These are phyloP conservation scores for Bubo scandiacus DNA, from an alignment of 2,113 vertebrate species.

Conservation along the genomic window DNA sequence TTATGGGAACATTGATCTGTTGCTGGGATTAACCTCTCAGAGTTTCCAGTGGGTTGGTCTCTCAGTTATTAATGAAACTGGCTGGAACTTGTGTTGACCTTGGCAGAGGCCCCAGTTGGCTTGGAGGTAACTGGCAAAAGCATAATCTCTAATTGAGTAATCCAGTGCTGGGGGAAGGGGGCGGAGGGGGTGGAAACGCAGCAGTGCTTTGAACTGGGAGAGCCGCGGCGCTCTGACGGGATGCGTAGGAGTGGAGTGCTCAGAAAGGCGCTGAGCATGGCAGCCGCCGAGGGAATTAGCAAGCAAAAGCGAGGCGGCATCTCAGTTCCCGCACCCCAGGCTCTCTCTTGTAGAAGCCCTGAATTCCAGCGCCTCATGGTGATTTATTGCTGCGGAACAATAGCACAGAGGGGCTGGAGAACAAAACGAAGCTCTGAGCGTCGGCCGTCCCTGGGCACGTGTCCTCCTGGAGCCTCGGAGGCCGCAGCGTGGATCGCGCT, in stretches of 20 bases:
- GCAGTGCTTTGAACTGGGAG: not conserved
- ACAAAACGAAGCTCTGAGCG: not conserved
- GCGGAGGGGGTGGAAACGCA: not conserved
- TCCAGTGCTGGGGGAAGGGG: slow-evolving; percentile 31
- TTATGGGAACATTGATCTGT: slow-evolving; percentile 68
- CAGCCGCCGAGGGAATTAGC: not conserved
- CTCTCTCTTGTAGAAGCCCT: not conserved
- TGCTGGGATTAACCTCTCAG: slow-evolving; percentile 72
- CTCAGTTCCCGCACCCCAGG: not conserved
- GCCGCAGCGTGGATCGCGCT: fast-evolving
- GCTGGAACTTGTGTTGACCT: slow-evolving; percentile 69
- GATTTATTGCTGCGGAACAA: not conserved
- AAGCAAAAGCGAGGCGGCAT: not conserved
- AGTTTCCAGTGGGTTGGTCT: slow-evolving; percentile 69
- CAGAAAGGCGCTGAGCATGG: not conserved
- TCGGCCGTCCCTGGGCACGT: fast-evolving
- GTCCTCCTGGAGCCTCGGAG: not conserved
- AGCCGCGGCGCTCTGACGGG: not conserved
- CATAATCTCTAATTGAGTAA: slow-evolving; percentile 62
- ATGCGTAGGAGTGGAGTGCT: not conserved
- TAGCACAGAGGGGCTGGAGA: not conserved
- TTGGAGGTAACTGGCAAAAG: slow-evolving; percentile 64
- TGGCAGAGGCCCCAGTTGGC: slow-evolving; percentile 70
- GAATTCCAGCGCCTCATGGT: not conserved
- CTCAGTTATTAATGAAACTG: slow-evolving; percentile 67